Evolutionary conservation across 2,888 invertebrate species (phyloP).

Genomic region (Tenthredo scrophulariae): DNA sequence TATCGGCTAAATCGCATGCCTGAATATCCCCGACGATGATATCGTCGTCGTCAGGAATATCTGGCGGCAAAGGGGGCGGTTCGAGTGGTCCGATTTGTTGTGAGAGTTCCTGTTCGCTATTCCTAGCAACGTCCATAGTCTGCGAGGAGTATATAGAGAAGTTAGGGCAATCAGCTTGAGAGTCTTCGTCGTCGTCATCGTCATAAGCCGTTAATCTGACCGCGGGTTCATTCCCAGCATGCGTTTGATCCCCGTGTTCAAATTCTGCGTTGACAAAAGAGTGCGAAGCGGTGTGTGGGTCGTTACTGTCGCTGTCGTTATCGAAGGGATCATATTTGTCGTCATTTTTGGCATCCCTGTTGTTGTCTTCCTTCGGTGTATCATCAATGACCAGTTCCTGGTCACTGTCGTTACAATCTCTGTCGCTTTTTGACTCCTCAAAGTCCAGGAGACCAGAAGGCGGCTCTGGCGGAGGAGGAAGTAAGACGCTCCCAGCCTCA

Average conservation of each 20-base stretch:
- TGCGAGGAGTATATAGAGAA: slow-evolving; percentile 92
- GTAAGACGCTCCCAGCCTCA: slow-evolving; percentile 67
- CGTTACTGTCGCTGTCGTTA: slow-evolving; percentile 74
- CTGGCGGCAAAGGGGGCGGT: slow-evolving; percentile 70
- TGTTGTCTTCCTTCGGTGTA: slow-evolving; percentile 68
- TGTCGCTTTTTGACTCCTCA: slow-evolving; percentile 73
- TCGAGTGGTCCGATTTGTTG: slow-evolving; percentile 74
- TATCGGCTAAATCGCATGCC: slow-evolving; percentile 71
- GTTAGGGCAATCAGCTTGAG: slow-evolving; percentile 89
- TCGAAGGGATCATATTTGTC: slow-evolving; percentile 76
- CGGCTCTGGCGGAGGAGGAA: slow-evolving; percentile 78
- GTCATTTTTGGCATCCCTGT: slow-evolving; percentile 54
- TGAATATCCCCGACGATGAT: slow-evolving; percentile 72
- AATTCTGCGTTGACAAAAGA: slow-evolving; percentile 22
- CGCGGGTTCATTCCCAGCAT: slow-evolving; percentile 42
- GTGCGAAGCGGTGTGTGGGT: neutral
- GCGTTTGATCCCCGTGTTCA: slow-evolving; percentile 59
- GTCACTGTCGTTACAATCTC: slow-evolving; percentile 74
- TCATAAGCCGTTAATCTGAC: slow-evolving; percentile 73
- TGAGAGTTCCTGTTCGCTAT: slow-evolving; percentile 77
- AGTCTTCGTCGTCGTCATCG: slow-evolving; percentile 80
- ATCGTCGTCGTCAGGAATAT: slow-evolving; percentile 71
- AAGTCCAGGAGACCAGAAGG: slow-evolving; percentile 76
- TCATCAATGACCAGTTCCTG: slow-evolving; percentile 76
- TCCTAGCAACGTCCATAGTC: slow-evolving; percentile 87